These are phyloP conservation scores for Nymphicus hollandicus DNA, from an alignment of 2,113 vertebrate genomes.

Conservation along the genomic window DNA sequence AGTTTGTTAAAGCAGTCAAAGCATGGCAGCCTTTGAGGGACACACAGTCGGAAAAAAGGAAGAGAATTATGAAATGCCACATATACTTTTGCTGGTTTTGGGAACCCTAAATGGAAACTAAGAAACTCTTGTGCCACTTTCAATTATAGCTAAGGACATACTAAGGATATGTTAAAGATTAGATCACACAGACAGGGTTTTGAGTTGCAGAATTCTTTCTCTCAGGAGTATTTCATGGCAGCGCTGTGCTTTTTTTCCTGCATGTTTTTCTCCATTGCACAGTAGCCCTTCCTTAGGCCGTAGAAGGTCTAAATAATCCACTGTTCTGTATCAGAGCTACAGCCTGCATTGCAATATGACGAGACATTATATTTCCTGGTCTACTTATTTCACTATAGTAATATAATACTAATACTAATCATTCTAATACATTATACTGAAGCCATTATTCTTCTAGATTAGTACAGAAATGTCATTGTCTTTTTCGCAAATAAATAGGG, in stretches of 20 bases:
- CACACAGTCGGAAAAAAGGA: neutral
- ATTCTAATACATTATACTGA: neutral
- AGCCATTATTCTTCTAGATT: neutral
- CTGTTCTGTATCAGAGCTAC: neutral
- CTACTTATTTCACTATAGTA: neutral
- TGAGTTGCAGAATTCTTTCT: neutral
- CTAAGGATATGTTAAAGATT: neutral
- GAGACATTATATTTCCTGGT: neutral
- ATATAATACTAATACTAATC: neutral
- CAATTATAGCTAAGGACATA: neutral
- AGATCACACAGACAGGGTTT: neutral
- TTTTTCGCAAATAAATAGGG: constrained; percentile 76
- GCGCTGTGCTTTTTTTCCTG: neutral
- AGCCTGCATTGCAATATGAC: neutral
- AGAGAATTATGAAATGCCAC: neutral
- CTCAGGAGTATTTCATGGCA: neutral
- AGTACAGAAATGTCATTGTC: neutral
- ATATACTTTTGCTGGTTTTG: neutral
- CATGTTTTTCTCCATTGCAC: neutral
- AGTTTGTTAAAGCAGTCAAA: neutral
- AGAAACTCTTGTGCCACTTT: neutral
- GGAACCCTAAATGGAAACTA: neutral
- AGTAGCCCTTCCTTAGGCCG: neutral
- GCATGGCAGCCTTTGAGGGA: neutral
- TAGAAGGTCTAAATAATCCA: neutral